These are phyloP conservation scores for Polyommatus icarus DNA, from an alignment of 2,888 invertebrate genomes.

Conservation along the genomic window DNA sequence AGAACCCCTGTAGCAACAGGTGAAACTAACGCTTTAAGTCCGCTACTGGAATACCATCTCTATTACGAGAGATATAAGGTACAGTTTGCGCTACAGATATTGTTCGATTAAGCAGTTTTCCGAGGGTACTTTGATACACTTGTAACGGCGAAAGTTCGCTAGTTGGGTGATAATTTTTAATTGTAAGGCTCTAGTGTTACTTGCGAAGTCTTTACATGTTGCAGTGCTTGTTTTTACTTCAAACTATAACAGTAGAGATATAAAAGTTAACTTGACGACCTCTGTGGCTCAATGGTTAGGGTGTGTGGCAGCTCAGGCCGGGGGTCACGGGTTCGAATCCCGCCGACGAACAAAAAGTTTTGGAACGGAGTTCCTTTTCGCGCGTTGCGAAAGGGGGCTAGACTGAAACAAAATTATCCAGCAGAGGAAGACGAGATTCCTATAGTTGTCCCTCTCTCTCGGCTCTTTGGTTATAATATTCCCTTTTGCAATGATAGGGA, in stretches of 20 bases:
- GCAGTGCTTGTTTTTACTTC: background rate
- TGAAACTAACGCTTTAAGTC: constrained; percentile 45
- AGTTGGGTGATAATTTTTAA: constrained; percentile 22
- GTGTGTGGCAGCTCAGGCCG: too few relatives aligned
- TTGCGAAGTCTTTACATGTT: constrained; percentile 2
- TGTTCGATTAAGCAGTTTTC: constrained; percentile 23
- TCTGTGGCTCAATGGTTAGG: too few relatives aligned
- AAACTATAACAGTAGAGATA: background rate
- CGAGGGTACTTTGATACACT: constrained; percentile 13
- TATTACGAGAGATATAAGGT: background rate
- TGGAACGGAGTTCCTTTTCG: too few relatives aligned
- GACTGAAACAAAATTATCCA: too few relatives aligned
- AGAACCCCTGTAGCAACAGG: constrained; percentile 66
- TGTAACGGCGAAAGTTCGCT: constrained; percentile 22
- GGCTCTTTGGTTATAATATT: too few relatives aligned
- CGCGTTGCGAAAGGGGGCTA: too few relatives aligned
- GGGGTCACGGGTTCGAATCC: too few relatives aligned
- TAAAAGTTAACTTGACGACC: background rate
- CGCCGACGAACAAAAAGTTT: too few relatives aligned
- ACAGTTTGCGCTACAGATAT: background rate
- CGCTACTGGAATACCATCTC: background rate
- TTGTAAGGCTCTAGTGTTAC: background rate
- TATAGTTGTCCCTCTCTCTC: too few relatives aligned
- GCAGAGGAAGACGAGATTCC: too few relatives aligned
- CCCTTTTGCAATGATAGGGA: too few relatives aligned